A percentile compares a stretch with the other conserved stretches of the same genome.
phyloP scores from a whole-genome alignment of 2,888 invertebrate genomes.

The Chrysolina haemoptera region DNA sequence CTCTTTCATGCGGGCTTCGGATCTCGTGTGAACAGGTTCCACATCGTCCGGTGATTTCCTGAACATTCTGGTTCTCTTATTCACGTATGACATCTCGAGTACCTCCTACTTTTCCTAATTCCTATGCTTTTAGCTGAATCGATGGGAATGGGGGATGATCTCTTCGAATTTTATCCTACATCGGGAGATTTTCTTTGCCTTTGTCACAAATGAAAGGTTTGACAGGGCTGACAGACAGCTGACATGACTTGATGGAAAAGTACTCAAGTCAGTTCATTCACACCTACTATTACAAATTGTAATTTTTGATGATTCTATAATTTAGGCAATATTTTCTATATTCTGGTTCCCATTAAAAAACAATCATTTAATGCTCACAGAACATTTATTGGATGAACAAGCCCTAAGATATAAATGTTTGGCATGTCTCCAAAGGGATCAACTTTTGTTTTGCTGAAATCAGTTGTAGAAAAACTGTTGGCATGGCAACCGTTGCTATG shows the following conservation, averaged over 20 bases:
- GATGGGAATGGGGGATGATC: conserved; percentile 9
- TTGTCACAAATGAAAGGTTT: conserved; percentile 4
- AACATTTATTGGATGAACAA: too few relatives aligned
- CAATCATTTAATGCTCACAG: too few relatives aligned
- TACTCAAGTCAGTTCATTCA: too few relatives aligned
- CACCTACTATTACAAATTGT: too few relatives aligned
- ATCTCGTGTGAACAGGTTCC: conserved; percentile 55
- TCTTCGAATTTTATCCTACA: conserved; percentile 26
- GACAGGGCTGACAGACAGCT: background rate
- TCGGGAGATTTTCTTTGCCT: conserved; percentile 22
- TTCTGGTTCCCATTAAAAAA: too few relatives aligned
- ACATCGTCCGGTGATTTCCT: conserved; percentile 14
- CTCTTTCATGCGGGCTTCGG: conserved; percentile 72
- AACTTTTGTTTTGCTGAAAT: too few relatives aligned
- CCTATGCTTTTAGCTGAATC: background rate
- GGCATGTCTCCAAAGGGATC: too few relatives aligned
- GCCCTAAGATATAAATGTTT: too few relatives aligned
- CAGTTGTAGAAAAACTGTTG: too few relatives aligned
- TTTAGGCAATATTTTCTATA: too few relatives aligned
- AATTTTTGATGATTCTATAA: too few relatives aligned
- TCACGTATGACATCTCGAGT: conserved; percentile 40
- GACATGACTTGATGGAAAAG: background rate
- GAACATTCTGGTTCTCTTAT: conserved; percentile 36
- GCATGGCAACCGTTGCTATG: too few relatives aligned
- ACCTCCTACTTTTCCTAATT: background rate